Conservation (phyloP, 2,113 vertebrate species). For the Grantiella picta region DNA sequence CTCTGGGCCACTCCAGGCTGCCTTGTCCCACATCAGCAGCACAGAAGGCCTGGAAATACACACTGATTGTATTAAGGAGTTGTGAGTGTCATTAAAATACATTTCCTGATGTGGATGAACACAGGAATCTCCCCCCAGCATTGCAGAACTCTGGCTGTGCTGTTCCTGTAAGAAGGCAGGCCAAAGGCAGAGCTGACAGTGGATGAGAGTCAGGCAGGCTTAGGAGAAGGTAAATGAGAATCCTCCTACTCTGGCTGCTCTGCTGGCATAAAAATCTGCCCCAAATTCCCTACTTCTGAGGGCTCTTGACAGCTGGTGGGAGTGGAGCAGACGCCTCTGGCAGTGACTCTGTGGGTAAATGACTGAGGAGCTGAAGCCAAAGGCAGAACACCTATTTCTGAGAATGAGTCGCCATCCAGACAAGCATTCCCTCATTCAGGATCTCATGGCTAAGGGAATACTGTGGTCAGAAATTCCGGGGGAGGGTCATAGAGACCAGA, state of each 20-base stretch:
- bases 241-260: neutral
- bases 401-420: neutral
- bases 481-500: neutral
- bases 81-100: neutral
- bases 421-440: neutral
- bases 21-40: neutral
- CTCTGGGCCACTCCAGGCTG: neutral
- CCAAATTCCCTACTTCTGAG: neutral
- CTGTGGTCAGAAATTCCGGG: neutral
- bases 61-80: neutral
- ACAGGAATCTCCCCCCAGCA: neutral
- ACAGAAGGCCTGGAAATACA: fast-evolving
- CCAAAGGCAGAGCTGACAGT: neutral
- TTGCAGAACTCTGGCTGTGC: neutral
- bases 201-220: neutral
- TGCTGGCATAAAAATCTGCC: neutral
- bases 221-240: neutral
- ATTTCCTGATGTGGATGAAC: neutral
- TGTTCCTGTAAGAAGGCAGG: neutral
- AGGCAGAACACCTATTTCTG: neutral
- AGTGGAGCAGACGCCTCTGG: neutral
- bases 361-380: neutral
- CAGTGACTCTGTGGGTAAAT: neutral
- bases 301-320: neutral
- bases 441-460: neutral